Evolutionary conservation across 2,888 invertebrate species (phyloP), one percentile per base, ranked within the genome.

Genomic region (Trissoscelio sp.): DNA sequence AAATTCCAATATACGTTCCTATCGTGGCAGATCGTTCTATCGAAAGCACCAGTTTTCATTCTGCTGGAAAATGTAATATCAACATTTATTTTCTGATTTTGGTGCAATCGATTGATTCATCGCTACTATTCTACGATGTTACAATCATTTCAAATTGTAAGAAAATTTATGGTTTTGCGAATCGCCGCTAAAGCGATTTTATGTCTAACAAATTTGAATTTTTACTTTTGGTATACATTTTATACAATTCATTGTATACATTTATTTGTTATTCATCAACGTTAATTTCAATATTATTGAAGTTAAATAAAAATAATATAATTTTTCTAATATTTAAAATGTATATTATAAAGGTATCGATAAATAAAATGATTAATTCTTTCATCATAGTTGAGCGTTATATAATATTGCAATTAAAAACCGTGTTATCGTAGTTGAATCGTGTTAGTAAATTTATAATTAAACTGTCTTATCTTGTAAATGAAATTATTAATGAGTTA

Each of bases 1-100:
- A 78, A 70, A 78, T 78, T 78, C 78, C 69, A 78, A 78, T 78
- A 78, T 64, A 70, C 70, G 70, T 78, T 78, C 70, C 64, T 64
- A 78, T 78, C 70, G 14, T 48, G 62, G 78, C 46, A 70, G 70
- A 78, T 70, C 70, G 78, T 70, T 78, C 53, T 39, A 66, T 74
- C 74, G 57, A 57, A 66, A 74, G 66, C 75, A 66, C 57, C 74
- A 64, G 67, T 51, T 75, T 57, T 69, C 55, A 55, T 69, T 77
- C 69, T 77, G 53, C 53, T 67, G 62, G 69, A 69, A 77, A 77
- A 77, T 55, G 69, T 69, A 69, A 77, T 77, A 77, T 77, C 77
- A 77, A 69, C 78, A 64, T 78, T 78, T 69, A 69, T 69, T 69
- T 77, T 77, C 51, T 53, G 67, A 77, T 77, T 77, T 67, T 48